Evolutionary conservation across 2,797 vertebrate genomes (phyloP), one percentile per base, ranked within the genome.

Genomic region (Salarias fasciatus): DNA sequence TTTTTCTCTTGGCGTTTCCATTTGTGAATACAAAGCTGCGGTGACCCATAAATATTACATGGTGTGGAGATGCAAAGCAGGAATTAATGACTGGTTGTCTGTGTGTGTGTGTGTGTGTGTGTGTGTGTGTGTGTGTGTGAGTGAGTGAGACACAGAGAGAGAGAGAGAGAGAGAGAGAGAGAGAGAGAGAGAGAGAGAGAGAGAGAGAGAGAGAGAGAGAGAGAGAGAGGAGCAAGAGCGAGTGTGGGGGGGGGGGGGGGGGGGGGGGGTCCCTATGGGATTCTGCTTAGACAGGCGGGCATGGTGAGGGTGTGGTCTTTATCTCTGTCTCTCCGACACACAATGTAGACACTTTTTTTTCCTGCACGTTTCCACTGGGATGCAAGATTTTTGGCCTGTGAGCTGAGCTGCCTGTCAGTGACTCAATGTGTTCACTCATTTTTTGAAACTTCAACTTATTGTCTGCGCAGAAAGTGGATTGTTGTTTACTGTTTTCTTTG

Each of bases 31-130:
- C 90, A 90, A 89, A 89, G 91, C 89, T 90, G 87, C 84, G 79
- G 91, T 91, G 90, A 91, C 88, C 87, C 90, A 93, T 93, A 89
- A 92, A 93, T 92, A 93, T 93, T 92, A 89, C 90, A 93, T 93
- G 89, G 90, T 88, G 88, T 86, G 83, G 86, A 87, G 90, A 93
- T 92, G 92, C 92, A 92, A 92, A 91, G 87, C 87, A 91, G 91
- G 91, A 91, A 92, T 92, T 93, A 93, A 92, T 90, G 88, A 91
- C 84, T 88, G 72, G 67, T 84, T 81, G 83, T 83, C 79, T 77
- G 77, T 69, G 65, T 31, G 60, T 43, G 67, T 53, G 66, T 55
- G 62, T 41, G 71, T 48, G 63, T 51, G 44, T 42, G 41, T 4
- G 8, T 12, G 59, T 45, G 50, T 8, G 82, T 63, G 73, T 71